Base-by-base conservation (phyloP, 1,140 invertebrate species). In the Proales similis region DNA sequence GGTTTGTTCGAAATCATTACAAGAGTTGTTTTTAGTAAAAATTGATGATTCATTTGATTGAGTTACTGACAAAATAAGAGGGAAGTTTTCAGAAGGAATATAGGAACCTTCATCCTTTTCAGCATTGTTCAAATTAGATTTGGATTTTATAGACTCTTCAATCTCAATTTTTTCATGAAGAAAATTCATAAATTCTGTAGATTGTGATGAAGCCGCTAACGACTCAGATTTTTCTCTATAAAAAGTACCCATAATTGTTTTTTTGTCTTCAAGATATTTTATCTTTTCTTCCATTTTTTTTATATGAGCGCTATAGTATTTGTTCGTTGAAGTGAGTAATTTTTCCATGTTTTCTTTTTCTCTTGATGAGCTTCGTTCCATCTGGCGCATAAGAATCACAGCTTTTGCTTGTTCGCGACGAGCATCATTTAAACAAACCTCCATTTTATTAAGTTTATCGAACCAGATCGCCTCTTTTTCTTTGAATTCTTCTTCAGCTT, bases 261-360 rank as follows among this genome's bases (percentile, higher is more conserved):
- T 53, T 17, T 53, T 38, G 38, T 53, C 42, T 11, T 53, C 49
- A 11, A 53, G n/a, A 38, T 19, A 36, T 12, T 39, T 27, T 11
- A 53, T 11, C 42, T 53, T 53, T n/a, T 38, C 29, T 11, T 53
- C 33, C 19, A 53, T 26, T 24, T 53, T 53, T 36, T 53, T 53
- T 2, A 53, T 38, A 33, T 53, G 49, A 1, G 38, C 49, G 38
- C 42, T 53, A 24, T 53, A 53, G 29, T 53, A 53, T 26, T 20
- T 53, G 14, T 53, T 38, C 12, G 19, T 39, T 19, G 49, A 53
- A 27, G 38, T 53, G 22, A 32, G 29, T 14, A 53, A 53, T 14
- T 53, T 53, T 38, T 53, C 49, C 14, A 53, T 53, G 24, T 38
- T 33, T 20, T 53, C 49, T 17, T 53, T 53, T 24, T 53, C 49